Evolutionary conservation across 92 coral and sea anemone species (phyloP).

Genomic region (Porites cylindrica): DNA sequence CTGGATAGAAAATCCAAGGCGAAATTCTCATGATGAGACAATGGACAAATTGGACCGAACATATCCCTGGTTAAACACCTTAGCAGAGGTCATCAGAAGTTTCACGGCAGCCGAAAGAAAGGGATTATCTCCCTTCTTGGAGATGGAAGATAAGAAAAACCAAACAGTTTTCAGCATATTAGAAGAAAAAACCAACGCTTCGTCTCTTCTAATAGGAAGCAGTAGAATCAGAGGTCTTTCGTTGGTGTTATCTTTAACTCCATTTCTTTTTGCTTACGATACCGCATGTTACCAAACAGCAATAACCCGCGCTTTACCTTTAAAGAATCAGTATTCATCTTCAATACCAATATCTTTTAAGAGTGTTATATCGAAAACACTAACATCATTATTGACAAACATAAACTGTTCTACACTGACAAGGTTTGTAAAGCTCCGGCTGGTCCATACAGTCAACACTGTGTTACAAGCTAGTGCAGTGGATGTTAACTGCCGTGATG

Average conservation of each 20-base stretch:
- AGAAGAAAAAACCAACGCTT: conserved; percentile 8
- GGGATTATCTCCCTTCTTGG: neutral
- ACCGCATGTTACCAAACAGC: neutral
- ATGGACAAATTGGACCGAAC: neutral
- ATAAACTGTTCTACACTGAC: neutral
- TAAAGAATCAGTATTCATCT: neutral
- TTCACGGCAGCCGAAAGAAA: neutral
- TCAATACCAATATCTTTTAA: neutral
- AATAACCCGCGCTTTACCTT: neutral
- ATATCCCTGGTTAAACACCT: conserved; percentile 35
- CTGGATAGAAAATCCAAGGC: conserved; percentile 18
- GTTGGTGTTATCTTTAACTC: conserved; percentile 19
- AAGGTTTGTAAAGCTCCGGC: neutral
- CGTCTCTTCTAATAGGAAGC: conserved; percentile 1
- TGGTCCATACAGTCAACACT: conserved; percentile 1
- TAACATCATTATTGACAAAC: neutral
- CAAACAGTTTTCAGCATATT: neutral
- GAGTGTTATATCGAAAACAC: neutral
- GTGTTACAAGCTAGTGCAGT: conserved; percentile 14
- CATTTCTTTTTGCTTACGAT: neutral
- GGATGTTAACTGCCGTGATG: conserved; percentile 34
- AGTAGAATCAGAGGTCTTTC: neutral
- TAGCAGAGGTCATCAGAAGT: neutral
- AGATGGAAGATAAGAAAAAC: conserved; percentile 1
- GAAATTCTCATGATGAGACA: neutral